Base-by-base conservation (phyloP, 2,797 vertebrate genomes). In the Coreius guichenoti region DNA sequence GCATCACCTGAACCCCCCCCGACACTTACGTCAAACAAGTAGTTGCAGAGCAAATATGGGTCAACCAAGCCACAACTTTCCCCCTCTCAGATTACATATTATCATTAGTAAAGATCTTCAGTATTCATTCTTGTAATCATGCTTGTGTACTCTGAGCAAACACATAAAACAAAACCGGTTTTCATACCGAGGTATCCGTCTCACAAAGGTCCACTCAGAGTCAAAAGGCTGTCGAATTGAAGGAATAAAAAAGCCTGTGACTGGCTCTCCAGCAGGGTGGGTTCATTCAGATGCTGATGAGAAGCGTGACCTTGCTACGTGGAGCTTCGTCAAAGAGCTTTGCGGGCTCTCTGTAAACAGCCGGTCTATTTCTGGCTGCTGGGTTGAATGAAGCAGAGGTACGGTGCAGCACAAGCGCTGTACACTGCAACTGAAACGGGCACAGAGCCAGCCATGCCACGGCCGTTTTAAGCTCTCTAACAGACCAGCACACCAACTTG, bases 291-390 rank as follows among this genome's bases (percentile, higher is more conserved):
- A 73, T 70, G 70, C 78, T 82, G 69, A 86, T 86, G 68, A 89
- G 77, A 82, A 81, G 85, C 9, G 16, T 9, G 80, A 86, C 87
- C 85, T 89, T 80, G 80, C 87, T 74, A 49, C 72, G 33, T 63
- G 36, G 76, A 67, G 89, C 69, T 80, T 78, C 72, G 65, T 87
- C 72, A 85, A 77, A 87, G 67, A 72, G 86, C 84, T 89, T 86
- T 78, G 87, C 68, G 81, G 81, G 70, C 31, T 82, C 81, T 84
- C 76, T 63, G 61, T 84, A 88, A 92, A 90, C 75, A 89, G 77
- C 67, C 21, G 6, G 21, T 33, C 70, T 86, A 86, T 91, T 91
- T 88, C 81, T 81, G 73, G 80, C 65, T 81, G 58, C 80, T 54
- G 23, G 78, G 17, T 5, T 81, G 87, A 85, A 86, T 77, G 77